phyloP scores from a whole-genome alignment of 2,797 vertebrate genomes.

The Onychomys torridus region DNA sequence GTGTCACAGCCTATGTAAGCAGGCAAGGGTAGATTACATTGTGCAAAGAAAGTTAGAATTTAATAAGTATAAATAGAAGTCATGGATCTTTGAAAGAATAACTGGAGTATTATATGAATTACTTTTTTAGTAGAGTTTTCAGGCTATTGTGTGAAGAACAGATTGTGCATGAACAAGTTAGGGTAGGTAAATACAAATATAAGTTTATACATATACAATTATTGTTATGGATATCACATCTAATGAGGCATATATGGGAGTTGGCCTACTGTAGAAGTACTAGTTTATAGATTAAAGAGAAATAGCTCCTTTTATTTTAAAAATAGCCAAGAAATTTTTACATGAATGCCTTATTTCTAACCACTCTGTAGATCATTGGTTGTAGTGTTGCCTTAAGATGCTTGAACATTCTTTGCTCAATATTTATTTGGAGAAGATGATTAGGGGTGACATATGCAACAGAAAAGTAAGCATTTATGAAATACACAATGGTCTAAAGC shows the following conservation, averaged over 20 bases:
- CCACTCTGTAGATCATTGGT: neutral
- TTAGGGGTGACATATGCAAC: neutral
- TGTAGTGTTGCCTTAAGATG: neutral
- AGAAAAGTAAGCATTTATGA: neutral
- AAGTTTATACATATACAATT: neutral
- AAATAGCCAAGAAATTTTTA: neutral
- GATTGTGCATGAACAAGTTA: neutral
- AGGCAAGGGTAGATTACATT: neutral
- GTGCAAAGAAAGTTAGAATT: constrained; percentile 4
- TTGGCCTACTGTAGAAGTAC: neutral
- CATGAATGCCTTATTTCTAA: neutral
- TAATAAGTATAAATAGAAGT: neutral
- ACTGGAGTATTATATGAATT: neutral
- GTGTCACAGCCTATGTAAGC: neutral
- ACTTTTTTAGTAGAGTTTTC: constrained; percentile 21
- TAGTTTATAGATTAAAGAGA: neutral
- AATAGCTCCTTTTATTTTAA: neutral
- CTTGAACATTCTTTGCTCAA: neutral
- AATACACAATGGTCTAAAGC: neutral
- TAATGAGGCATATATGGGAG: neutral
- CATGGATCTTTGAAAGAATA: neutral
- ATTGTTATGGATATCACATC: neutral
- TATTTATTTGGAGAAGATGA: neutral
- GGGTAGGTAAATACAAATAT: neutral
- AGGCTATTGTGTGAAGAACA: neutral